Conservation (phyloP, 2,888 invertebrate genomes). For the Standfussiana lucernea region DNA sequence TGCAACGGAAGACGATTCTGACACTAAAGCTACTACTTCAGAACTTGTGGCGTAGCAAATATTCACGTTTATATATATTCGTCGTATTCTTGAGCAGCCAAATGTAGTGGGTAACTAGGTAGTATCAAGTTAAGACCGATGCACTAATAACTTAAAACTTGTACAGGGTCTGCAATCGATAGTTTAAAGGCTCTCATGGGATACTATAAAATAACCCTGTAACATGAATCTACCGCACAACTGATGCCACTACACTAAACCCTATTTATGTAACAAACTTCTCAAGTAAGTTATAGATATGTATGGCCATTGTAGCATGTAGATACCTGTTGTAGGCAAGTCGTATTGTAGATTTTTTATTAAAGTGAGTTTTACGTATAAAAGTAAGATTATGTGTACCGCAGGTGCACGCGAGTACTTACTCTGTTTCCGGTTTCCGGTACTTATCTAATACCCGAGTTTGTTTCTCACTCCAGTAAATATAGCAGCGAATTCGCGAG, state of each 20-base stretch:
- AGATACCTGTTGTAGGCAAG: conserved; percentile 21
- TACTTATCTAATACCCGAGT: conserved; percentile 30
- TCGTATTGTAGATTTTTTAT: conserved; percentile 44
- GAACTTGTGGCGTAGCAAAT: conserved; percentile 20
- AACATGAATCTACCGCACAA: conserved; percentile 55
- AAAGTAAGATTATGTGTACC: conserved; percentile 40
- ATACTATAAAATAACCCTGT: conserved; percentile 57
- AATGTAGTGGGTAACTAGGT: conserved; percentile 16
- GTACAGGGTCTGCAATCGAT: conserved; percentile 59
- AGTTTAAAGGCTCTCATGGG: conserved; percentile 61
- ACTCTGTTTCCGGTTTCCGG: conserved; percentile 25
- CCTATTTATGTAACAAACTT: conserved; percentile 62
- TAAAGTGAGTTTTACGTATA: conserved; percentile 37
- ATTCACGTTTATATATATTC: conserved; percentile 11
- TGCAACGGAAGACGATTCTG: conserved; percentile 39
- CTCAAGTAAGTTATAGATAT: conserved; percentile 40
- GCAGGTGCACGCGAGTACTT: conserved; percentile 36
- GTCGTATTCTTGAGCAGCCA: conserved; percentile 6
- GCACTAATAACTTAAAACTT: conserved; percentile 56
- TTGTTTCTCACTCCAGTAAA: conserved; percentile 41
- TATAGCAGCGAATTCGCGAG: conserved; percentile 30
- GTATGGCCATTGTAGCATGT: conserved; percentile 21
- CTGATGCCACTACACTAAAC: conserved; percentile 52
- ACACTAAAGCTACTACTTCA: conserved; percentile 27
- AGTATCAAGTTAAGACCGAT: conserved; percentile 35